phyloP scores from a whole-genome alignment of 2,113 vertebrate species.

The Danio rerio region GRCz12tu NC_133196.1:1588501-1589000 shows the following conservation, averaged over 20 bases:
- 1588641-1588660: slow-evolving; percentile 44
- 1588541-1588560: slow-evolving; percentile 47
- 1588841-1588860: background rate
- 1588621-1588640: slow-evolving; percentile 45
- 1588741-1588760: background rate
- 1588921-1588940: no score
- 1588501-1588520: slow-evolving; percentile 34
- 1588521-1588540: slow-evolving; percentile 44
- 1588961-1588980: background rate
- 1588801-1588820: background rate
- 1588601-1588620: slow-evolving; percentile 42
- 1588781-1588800: background rate
- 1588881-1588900: background rate
- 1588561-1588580: slow-evolving; percentile 50
- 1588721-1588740: background rate
- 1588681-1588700: slow-evolving; percentile 27
- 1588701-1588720: slow-evolving; percentile 40
- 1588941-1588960: no score
- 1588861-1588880: background rate
- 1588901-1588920: no score
- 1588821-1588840: background rate
- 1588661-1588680: slow-evolving; percentile 13
- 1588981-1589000: no score
- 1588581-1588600: slow-evolving; percentile 40
- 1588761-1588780: background rate